Evolutionary conservation across 2,888 invertebrate species (phyloP).

Genomic region (Trichacis sp.): DNA sequence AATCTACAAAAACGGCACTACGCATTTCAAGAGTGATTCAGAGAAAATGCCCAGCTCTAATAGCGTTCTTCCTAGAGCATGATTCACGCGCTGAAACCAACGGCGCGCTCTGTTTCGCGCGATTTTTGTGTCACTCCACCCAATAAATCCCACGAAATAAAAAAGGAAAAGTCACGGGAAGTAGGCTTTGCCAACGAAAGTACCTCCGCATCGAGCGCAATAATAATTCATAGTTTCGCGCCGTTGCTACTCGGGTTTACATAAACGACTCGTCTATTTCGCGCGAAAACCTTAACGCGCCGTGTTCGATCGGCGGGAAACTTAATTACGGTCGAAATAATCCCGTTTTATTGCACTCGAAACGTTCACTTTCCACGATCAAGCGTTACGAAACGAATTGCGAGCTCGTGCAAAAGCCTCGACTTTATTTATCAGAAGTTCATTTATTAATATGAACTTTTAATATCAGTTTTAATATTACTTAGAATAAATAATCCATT

Average conservation of each 20-base stretch:
- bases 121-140: too few species aligned
- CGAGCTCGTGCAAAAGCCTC: too few species aligned
- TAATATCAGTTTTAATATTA: too few species aligned
- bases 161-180: neutral
- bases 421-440: too few species aligned
- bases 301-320: neutral
- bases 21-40: neutral
- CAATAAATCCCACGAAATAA: too few species aligned
- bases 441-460: too few species aligned
- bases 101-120: neutral
- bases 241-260: neutral
- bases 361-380: neutral
- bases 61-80: neutral
- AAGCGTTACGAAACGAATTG: neutral
- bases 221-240: neutral
- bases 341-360: neutral
- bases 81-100: neutral
- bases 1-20: too few species aligned
- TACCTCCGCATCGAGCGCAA: neutral
- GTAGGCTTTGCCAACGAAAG: neutral
- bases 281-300: neutral
- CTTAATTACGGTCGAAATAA: neutral
- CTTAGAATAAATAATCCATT: too few species aligned
- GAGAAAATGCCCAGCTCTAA: neutral
- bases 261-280: conserved; percentile 1